These are phyloP conservation scores for Clarias laeviceps DNA, from an alignment of 2,797 vertebrate species.

Conservation along the genomic window DNA sequence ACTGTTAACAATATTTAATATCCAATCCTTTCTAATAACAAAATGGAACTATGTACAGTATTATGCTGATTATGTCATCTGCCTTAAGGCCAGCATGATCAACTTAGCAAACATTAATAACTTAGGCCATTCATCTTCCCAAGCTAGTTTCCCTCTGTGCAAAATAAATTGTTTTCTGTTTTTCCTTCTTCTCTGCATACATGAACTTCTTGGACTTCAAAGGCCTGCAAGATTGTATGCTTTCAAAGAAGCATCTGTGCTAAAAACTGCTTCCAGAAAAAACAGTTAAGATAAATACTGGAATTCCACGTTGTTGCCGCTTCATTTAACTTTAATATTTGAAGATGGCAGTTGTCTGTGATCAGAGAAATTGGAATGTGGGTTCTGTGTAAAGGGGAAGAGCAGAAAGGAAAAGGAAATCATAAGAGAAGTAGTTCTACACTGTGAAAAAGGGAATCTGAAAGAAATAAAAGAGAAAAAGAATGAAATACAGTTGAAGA, in stretches of 20 bases:
- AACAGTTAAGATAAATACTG: conserved; percentile 63
- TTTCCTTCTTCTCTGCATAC: conserved; percentile 41
- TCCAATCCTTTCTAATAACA: conserved; percentile 17
- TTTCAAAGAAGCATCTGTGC: conserved; percentile 50
- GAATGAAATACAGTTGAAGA: neutral
- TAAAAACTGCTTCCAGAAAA: conserved; percentile 53
- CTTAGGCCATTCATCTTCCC: conserved; percentile 58
- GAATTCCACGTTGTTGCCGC: conserved; percentile 64
- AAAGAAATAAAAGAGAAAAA: neutral
- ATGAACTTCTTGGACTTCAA: conserved; percentile 52
- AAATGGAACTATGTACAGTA: conserved; percentile 13
- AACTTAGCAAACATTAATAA: conserved; percentile 52
- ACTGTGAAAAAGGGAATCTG: neutral
- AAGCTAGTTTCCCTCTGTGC: conserved; percentile 55
- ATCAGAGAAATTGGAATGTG: conserved; percentile 58
- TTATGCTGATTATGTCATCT: conserved; percentile 34
- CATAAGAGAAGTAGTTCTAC: conserved; percentile 14
- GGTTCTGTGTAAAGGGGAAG: conserved; percentile 40
- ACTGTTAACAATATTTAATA: neutral
- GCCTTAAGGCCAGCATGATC: conserved; percentile 44
- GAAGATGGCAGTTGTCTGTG: conserved; percentile 49
- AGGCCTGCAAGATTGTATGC: conserved; percentile 39
- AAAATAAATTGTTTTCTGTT: conserved; percentile 42
- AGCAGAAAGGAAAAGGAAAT: neutral
- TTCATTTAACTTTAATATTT: conserved; percentile 61